phyloP scores from a whole-genome alignment of 2,113 vertebrate genomes.

The Chaetodon trifascialis region DNA sequence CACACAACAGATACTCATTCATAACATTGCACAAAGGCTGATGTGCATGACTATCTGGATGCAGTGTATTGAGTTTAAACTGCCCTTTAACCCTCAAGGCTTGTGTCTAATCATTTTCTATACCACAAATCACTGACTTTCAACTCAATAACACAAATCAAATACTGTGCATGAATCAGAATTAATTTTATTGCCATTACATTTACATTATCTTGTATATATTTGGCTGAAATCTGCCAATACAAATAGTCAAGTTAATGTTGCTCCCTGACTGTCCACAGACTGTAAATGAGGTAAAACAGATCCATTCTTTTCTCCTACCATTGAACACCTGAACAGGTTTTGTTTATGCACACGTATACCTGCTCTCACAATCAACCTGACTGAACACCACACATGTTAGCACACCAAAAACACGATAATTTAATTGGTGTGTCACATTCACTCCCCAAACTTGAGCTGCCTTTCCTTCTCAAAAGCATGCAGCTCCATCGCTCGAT shows the following conservation, averaged over 20 bases:
- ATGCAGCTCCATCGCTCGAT: slow-evolving; percentile 88
- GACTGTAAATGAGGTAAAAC: background rate
- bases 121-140: background rate
- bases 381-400: background rate
- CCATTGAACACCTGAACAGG: background rate
- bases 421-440: background rate
- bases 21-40: background rate
- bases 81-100: too few species aligned
- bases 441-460: slow-evolving; percentile 74
- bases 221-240: slow-evolving; percentile 4
- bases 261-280: background rate
- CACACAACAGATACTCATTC: background rate
- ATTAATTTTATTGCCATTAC: slow-evolving; percentile 8
- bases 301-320: background rate
- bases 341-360: background rate
- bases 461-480: slow-evolving; percentile 82
- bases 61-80: background rate
- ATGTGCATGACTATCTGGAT: background rate
- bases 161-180: background rate
- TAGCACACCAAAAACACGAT: background rate
- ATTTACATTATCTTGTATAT: background rate
- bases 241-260: background rate
- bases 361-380: background rate
- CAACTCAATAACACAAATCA: background rate
- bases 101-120: background rate